These are phyloP conservation scores for Hylyphantes graminicola DNA, from an alignment of 1,140 invertebrate species.

Conservation along the genomic window DNA sequence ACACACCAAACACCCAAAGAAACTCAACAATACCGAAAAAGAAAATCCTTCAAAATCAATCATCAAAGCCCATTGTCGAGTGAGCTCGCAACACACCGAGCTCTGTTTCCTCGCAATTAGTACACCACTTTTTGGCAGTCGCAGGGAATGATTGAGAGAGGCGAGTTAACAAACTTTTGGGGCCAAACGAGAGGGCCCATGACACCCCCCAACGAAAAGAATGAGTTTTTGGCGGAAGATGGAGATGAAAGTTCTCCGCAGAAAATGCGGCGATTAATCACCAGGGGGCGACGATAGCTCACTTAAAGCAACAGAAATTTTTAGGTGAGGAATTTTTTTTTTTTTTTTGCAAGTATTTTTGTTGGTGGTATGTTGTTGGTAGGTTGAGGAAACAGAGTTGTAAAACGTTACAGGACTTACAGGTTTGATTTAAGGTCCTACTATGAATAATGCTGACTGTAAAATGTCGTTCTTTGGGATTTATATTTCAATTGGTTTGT, in stretches of 20 bases:
- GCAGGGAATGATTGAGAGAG: slow-evolving; percentile 49
- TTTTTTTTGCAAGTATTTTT: no score
- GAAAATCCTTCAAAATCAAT: slow-evolving; percentile 47
- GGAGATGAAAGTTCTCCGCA: slow-evolving; percentile 55
- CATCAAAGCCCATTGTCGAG: slow-evolving; percentile 42
- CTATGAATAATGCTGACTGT: no score
- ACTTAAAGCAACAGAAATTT: neutral
- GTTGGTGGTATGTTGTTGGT: no score
- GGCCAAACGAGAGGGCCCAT: slow-evolving; percentile 38
- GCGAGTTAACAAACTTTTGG: slow-evolving; percentile 58
- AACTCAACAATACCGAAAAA: neutral
- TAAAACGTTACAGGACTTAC: no score
- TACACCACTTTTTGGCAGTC: slow-evolving; percentile 52
- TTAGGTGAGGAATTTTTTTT: no score
- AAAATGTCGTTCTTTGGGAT: no score
- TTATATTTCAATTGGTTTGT: no score
- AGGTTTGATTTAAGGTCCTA: no score
- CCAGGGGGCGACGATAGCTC: slow-evolving; percentile 17
- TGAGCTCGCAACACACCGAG: slow-evolving; percentile 8
- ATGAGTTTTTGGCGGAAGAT: slow-evolving; percentile 35
- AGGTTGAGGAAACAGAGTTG: no score
- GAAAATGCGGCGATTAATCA: slow-evolving; percentile 50
- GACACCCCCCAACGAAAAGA: slow-evolving; percentile 31
- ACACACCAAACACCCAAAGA: neutral
- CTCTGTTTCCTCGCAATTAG: slow-evolving; percentile 48